These are phyloP conservation scores for Mesitornis unicolor DNA, from an alignment of 2,113 vertebrate species.

Conservation along the genomic window DNA sequence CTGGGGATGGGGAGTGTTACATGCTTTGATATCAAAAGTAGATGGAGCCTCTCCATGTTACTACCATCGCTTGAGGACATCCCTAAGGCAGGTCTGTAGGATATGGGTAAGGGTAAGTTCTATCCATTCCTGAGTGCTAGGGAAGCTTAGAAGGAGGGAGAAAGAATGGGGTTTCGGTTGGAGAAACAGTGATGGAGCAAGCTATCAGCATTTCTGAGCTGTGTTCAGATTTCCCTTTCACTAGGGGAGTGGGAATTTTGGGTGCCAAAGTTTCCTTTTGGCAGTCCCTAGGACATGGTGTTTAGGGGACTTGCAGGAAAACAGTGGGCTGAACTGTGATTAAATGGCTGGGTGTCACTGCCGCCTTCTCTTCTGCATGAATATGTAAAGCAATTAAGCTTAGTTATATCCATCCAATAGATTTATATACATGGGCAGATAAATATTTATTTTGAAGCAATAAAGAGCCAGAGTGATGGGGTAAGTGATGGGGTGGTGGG, in stretches of 20 bases:
- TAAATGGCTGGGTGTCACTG: neutral
- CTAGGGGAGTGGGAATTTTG: accelerated
- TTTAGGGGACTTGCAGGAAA: neutral
- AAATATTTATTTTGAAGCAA: too few species aligned
- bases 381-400: neutral
- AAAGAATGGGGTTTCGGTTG: too few species aligned
- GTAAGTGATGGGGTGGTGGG: neutral
- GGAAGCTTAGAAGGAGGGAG: neutral
- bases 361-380: neutral
- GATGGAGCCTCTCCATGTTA: neutral
- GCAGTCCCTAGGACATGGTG: neutral
- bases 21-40: neutral
- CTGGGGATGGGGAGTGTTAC: neutral
- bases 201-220: neutral
- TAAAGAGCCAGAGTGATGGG: neutral
- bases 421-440: neutral
- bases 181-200: neutral
- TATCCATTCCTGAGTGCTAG: neutral
- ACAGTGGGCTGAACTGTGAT: neutral
- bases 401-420: too few species aligned
- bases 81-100: neutral
- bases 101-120: neutral
- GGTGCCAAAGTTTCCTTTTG: neutral
- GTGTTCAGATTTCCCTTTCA: neutral
- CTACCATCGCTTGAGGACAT: neutral